Evolutionary conservation across 2,797 vertebrate species (phyloP), one percentile per base, ranked within the genome.

Genomic region (Myotis pilosus): DNA sequence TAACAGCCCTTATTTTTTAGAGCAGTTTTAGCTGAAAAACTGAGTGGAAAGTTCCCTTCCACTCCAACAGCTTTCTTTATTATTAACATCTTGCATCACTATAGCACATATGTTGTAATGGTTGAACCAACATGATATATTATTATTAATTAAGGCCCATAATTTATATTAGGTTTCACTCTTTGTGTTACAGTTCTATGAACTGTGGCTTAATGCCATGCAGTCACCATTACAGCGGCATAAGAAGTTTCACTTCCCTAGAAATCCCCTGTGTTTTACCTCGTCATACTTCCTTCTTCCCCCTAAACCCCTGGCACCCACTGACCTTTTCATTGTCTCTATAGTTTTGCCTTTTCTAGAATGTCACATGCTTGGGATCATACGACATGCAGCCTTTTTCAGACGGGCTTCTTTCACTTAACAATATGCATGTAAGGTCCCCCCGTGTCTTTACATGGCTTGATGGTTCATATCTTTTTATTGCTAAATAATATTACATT

Each of bases 11-110:
- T 57, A 41, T 60, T 68, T 82, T 81, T 94, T 62, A 91, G n/a
- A 91, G 71, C 22, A 91, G 62, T 33, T 92, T 89, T 83, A 71
- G n/a, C 10, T 81, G 49, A 66, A 93, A 95, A 87, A 80, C 1
- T 49, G 41, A 89, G 17, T 22, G 66, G 19, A 9, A 68, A 82
- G 15, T 16, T 41, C 82, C 19, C 17, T 11, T 38, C 28, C 33
- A 47, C 28, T 17, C 55, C 22, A 47, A 19, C 30, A 33, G 47
- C 66, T n/a, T 72, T 82, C 57, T 28, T 60, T 83, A n/a, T 83
- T 76, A 72, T 53, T 76, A 68, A 83, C 10, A 20, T n/a, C 60
- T 62, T 85, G 66, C 66, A 28, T 95, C 85, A 55, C 6, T 71
- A 22, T 22, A 20, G 30, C 28, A 62, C 2, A 11, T 30, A 25